A percentile compares a stretch with the other conserved stretches of the same genome.
phyloP scores from a whole-genome alignment of 1,140 invertebrate genomes.

The Drosophila mauritiana region DNA sequence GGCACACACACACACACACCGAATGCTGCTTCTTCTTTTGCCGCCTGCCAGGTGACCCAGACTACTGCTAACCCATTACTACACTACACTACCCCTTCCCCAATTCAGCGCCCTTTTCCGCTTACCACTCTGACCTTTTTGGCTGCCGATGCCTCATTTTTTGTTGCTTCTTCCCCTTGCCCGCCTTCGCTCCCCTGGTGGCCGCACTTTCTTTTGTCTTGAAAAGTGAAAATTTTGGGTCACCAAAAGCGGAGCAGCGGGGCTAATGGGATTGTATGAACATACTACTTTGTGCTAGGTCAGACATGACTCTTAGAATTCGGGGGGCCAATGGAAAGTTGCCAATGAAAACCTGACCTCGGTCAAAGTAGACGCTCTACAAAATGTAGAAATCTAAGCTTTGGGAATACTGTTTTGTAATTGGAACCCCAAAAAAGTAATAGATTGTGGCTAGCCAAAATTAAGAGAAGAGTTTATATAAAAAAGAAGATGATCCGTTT shows the following conservation, averaged over 20 bases:
- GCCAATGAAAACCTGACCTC: slow-evolving; percentile 43
- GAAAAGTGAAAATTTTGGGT: slow-evolving; percentile 44
- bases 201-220: slow-evolving; percentile 38
- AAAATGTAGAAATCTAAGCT: neutral
- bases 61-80: slow-evolving; percentile 19
- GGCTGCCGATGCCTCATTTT: slow-evolving; percentile 10
- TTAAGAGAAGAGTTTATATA: neutral
- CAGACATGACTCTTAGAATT: slow-evolving; percentile 10
- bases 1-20: slow-evolving; percentile 2
- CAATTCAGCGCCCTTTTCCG: slow-evolving; percentile 5
- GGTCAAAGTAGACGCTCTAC: neutral
- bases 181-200: neutral
- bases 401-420: neutral
- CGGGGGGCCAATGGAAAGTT: slow-evolving; percentile 32
- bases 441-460: neutral
- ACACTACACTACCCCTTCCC: neutral
- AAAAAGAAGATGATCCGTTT: neutral
- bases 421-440: too few species aligned
- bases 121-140: slow-evolving; percentile 36
- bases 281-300: slow-evolving; percentile 18
- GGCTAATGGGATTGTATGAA: slow-evolving; percentile 35
- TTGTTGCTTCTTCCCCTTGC: neutral
- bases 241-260: neutral
- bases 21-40: slow-evolving; percentile 8
- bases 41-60: slow-evolving; percentile 48